A percentile compares a stretch with the other conserved stretches of the same genome.
Conservation (phyloP, 2,113 vertebrate genomes). For the Lonchura striata region DNA sequence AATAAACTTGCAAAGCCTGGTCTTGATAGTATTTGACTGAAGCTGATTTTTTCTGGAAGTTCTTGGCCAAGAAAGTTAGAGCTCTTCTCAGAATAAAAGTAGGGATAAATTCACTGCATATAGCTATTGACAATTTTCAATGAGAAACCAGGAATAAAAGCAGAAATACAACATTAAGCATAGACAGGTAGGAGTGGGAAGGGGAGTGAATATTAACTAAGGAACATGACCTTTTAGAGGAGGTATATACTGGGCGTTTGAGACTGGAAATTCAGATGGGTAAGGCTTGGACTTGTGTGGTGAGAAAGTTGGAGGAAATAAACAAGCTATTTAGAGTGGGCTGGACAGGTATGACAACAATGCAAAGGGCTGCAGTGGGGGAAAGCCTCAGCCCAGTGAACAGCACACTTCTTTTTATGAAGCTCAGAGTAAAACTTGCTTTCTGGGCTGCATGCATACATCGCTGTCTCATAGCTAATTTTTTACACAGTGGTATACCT, state of each 20-base stretch:
- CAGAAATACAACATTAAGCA: background rate
- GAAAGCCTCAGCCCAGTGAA: background rate
- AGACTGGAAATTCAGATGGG: background rate
- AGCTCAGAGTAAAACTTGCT: background rate
- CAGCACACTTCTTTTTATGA: background rate
- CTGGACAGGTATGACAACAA: background rate
- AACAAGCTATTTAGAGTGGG: background rate
- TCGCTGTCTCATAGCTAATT: background rate
- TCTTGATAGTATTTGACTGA: background rate
- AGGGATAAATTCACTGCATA: background rate
- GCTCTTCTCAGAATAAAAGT: background rate
- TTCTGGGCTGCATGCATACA: background rate
- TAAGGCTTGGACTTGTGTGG: background rate
- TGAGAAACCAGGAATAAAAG: background rate
- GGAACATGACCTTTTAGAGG: background rate
- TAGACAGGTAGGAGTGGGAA: background rate
- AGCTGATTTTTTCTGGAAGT: background rate
- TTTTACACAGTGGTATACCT: background rate
- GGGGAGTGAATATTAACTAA: background rate
- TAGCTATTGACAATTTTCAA: background rate
- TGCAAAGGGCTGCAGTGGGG: background rate
- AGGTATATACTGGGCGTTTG: background rate
- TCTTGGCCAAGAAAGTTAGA: background rate
- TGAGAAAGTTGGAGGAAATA: background rate
- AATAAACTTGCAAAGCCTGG: background rate